Evolutionary conservation across 2,113 vertebrate genomes (phyloP).

Genomic region (Mustela nigripes): DNA sequence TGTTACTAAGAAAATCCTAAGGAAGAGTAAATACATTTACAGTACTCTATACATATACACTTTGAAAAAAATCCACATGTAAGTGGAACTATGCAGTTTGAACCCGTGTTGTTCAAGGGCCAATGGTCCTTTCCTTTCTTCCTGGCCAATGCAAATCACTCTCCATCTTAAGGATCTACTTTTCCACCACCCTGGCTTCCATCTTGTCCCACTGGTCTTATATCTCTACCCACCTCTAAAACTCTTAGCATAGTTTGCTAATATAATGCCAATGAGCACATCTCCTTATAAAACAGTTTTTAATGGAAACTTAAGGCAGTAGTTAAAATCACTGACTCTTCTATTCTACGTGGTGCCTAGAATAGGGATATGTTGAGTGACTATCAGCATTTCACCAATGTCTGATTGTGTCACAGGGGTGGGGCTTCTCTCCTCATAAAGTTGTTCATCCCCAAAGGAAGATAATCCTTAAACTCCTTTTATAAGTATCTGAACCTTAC

Average conservation of each 20-base stretch:
- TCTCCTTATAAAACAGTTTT: background rate
- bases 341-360: background rate
- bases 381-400: background rate
- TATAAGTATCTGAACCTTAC: background rate
- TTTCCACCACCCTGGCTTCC: background rate
- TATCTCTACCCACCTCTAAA: background rate
- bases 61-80: background rate
- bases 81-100: background rate
- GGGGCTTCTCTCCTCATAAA: background rate
- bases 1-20: background rate
- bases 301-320: background rate
- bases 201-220: background rate
- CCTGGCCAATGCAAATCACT: background rate
- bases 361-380: background rate
- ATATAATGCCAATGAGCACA: background rate
- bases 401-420: background rate
- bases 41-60: background rate
- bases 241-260: background rate
- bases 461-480: background rate
- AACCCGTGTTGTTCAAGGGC: background rate
- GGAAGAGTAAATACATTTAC: background rate
- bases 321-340: background rate
- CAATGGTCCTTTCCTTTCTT: background rate
- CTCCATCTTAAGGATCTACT: background rate
- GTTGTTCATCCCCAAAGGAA: background rate